Evolutionary conservation across 2,797 vertebrate genomes (phyloP), one percentile per base, ranked within the genome.

Genomic region (Tympanoctomys barrerae): DNA sequence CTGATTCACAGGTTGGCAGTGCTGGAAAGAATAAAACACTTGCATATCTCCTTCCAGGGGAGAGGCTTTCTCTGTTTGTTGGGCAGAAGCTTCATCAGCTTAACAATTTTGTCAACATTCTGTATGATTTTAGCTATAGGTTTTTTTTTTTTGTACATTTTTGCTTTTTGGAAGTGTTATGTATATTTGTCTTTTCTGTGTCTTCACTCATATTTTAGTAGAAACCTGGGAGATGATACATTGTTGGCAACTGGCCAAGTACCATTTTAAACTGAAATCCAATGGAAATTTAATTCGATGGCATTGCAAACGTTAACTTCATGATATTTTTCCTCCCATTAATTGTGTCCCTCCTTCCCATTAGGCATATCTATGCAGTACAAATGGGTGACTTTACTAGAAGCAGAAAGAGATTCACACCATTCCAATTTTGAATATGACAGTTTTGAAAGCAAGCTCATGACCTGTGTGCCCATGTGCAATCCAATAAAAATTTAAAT

Each of bases 401-500:
- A 90, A 89, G 49, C 59, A 75, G 80, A 92, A 92, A 82, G 54
- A 89, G 14, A 94, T 93, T 94, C 66, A 70, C 73, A 88, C 57
- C 78, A 91, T 97, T 91, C 49, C 94, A 95, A 59, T 82, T 92
- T 84, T 64, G 21, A 95, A 86, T 89, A 71, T 96, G 96, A 95
- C 39, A 90, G 75, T 95, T 97, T 77, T 89, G 95, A 91, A 98
- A 75, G 94, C 94, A 97, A 78, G 92, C 94, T 97, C 91, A 91
- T 94, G 87, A 91, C 94, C 82, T 94, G 73, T 78, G 57, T 94
- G 77, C 73, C 85, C 96, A 87, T 90, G 95, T 97, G 73, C 81
- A 97, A 82, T 87, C 91, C 84, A 95, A 91, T 70, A 95, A 95
- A 98, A 98, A 97, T 96, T 79, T 98, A 98, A 98, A 96, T 79